Evolutionary conservation across 2,797 vertebrate genomes (phyloP), one percentile per base, ranked within the genome.

Genomic region (Notamacropus eugenii): DNA sequence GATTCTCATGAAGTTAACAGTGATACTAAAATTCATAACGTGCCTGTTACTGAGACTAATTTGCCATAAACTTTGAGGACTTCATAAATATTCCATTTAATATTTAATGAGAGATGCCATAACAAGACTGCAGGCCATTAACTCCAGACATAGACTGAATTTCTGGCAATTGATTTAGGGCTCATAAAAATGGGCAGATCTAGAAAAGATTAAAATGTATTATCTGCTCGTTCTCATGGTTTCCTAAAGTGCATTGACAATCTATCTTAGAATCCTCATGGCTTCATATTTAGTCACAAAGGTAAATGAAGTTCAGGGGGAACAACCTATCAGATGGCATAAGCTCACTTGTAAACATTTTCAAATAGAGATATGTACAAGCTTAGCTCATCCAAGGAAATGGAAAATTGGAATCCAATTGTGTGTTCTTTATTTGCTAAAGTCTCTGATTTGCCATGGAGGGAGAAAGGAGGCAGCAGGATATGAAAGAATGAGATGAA

Each of bases 1-100:
- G 57, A 92, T 97, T 97, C 96, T 98, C 97, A 96, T 90, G 92
- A 97, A 96, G 10, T 94, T 95, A 94, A 93, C 93, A 91, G 4
- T 74, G 91, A 96, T 62, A 92, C 87, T 1, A 93, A 82, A 31
- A 59, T 22, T 3, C 8, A 27, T 52, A 24, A 40, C 1, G 56
- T 52, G 54, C 5, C 50, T 90, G 40, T 91, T 93, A 93, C 34
- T 93, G 94, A 24, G 74, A 50, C 19, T 82, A 95, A 82, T 74
- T 95, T 91, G 93, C 22, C 2, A 87, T 55, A 93, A 57, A 93
- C 90, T 92, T 92, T 96, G 28, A 91, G 50, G 95, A 31, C 62
- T 93, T 97, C 91, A 92, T 92, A n/a, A 97, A 92, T 93, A 94
- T 90, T 97, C 95, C 34, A 91, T 14, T 93, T 87, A 95, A 95